These are phyloP conservation scores for Helicolenus hilgendorfi DNA, from an alignment of 2,797 vertebrate genomes.

Conservation along the genomic window DNA sequence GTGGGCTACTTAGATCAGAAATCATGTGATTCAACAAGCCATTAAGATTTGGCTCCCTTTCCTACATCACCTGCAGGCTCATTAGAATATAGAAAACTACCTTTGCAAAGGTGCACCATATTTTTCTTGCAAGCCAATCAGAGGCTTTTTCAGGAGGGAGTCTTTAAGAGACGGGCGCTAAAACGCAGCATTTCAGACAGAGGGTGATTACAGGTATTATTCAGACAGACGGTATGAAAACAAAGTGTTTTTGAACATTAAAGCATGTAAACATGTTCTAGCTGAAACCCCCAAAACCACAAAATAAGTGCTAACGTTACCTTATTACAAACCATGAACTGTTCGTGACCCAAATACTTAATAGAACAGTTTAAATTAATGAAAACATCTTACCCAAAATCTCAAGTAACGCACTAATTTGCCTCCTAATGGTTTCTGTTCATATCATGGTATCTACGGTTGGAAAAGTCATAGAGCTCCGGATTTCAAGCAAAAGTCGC, in stretches of 20 bases:
- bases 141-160: background rate
- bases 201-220: background rate
- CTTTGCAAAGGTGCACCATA: background rate
- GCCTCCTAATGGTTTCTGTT: no score
- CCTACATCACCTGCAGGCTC: background rate
- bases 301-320: no score
- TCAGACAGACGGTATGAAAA: no score
- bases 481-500: no score
- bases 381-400: no score
- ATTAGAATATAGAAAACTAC: background rate
- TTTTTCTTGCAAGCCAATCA: background rate
- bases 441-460: no score
- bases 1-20: background rate
- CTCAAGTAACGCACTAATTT: no score
- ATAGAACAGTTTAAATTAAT: no score
- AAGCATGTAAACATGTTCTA: background rate
- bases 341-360: no score
- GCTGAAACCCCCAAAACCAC: background rate
- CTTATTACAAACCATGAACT: no score
- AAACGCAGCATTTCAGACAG: no score
- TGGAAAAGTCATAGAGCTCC: no score
- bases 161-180: background rate
- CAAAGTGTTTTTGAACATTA: background rate
- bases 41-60: background rate
- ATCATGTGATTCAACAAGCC: background rate